phyloP scores from a whole-genome alignment of 2,797 vertebrate genomes.

The Numenius phaeopus region DNA sequence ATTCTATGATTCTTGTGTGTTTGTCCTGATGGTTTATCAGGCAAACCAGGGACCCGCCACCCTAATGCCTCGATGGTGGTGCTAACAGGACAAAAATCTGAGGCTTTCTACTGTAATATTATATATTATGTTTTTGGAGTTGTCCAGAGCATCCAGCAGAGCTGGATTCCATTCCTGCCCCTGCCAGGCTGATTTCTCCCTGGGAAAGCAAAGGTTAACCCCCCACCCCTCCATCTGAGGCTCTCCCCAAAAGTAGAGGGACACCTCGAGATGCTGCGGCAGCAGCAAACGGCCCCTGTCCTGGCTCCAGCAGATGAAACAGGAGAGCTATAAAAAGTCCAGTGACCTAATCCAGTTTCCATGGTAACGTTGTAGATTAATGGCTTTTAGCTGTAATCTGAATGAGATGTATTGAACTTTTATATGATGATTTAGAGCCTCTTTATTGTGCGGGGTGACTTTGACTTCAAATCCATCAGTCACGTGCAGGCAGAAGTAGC shows the following conservation, averaged over 20 bases:
- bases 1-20: neutral
- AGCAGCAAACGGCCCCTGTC: rapidly evolving
- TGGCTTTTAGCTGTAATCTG: slow-evolving; percentile 57
- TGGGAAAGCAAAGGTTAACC: neutral
- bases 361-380: slow-evolving; percentile 13
- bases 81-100: neutral
- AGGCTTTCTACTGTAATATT: neutral
- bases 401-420: slow-evolving; percentile 23
- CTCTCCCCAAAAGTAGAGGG: neutral
- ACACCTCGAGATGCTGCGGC: rapidly evolving
- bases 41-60: neutral
- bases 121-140: neutral
- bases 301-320: neutral
- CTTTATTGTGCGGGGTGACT: slow-evolving; percentile 16
- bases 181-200: neutral
- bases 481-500: neutral
- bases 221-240: rapidly evolving
- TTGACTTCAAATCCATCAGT: slow-evolving; percentile 14
- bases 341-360: slow-evolving; percentile 31
- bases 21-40: neutral
- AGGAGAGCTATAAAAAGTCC: neutral
- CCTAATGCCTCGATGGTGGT: neutral
- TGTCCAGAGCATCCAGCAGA: neutral
- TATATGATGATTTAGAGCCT: slow-evolving; percentile 4
- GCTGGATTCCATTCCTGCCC: neutral